Conservation (phyloP, 2,797 vertebrate species). For the Petrocephalus schoutedeni region DNA sequence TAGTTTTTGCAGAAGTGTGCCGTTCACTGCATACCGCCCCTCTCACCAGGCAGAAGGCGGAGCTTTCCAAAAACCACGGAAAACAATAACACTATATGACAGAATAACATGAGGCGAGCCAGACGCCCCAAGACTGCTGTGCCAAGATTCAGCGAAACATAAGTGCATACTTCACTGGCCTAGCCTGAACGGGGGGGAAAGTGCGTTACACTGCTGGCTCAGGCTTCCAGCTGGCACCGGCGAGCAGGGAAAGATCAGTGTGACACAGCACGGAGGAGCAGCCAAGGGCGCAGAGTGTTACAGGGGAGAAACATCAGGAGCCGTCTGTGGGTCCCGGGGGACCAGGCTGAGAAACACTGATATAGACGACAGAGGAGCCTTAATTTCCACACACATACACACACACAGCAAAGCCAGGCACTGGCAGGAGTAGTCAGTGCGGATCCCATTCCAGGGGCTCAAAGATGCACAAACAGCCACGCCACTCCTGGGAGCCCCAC, state of each 20-base stretch:
- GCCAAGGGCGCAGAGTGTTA: not conserved
- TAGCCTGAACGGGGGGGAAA: not conserved
- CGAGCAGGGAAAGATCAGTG: not conserved
- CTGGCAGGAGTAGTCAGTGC: not conserved
- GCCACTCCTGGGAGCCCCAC: not conserved
- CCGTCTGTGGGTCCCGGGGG: not conserved
- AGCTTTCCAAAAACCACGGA: not conserved
- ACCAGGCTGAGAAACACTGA: not conserved
- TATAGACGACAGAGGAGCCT: not conserved
- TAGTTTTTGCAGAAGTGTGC: not conserved
- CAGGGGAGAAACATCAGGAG: not conserved
- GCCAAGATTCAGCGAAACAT: not conserved
- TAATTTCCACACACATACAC: not conserved
- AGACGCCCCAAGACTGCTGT: not conserved
- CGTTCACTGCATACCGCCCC: not conserved
- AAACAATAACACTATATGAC: not conserved
- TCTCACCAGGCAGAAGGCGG: not conserved
- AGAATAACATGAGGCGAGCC: not conserved
- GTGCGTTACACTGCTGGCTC: not conserved
- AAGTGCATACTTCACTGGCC: slow-evolving; percentile 1
- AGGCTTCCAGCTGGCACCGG: slow-evolving; percentile 3
- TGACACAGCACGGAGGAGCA: not conserved
- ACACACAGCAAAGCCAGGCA: not conserved
- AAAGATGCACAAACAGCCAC: not conserved
- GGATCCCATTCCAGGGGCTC: not conserved